Evolutionary conservation across 2,113 vertebrate species (phyloP).

Genomic region (Eurystomus gularis): DNA sequence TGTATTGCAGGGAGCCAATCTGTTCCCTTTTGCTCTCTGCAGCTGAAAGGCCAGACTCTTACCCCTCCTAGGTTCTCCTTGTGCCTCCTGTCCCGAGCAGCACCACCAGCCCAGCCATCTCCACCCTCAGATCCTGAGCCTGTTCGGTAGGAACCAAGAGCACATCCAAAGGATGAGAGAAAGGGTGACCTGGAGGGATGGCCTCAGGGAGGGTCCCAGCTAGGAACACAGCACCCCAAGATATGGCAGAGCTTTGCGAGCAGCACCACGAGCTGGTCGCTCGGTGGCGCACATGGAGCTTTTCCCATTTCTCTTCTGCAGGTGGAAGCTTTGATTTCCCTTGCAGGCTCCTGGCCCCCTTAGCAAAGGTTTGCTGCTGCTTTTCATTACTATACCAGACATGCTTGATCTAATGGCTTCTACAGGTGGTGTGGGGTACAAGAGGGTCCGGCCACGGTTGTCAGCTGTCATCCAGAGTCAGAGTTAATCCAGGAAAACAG

Average conservation of each 20-base stretch:
- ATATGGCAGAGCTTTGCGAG: neutral
- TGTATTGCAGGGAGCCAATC: neutral
- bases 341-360: neutral
- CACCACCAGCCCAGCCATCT: neutral
- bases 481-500: conserved; percentile 68
- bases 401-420: conserved; percentile 39
- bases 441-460: neutral
- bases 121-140: rapidly evolving
- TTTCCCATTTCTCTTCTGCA: conserved; percentile 24
- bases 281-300: neutral
- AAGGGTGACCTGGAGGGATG: neutral
- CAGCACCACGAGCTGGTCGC: neutral
- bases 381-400: conserved; percentile 11
- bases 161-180: neutral
- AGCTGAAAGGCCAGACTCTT: neutral
- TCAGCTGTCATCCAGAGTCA: conserved; percentile 68
- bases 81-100: neutral
- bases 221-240: rapidly evolving
- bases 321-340: conserved; percentile 34
- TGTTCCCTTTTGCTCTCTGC: neutral
- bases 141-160: neutral
- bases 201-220: neutral
- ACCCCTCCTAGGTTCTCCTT: neutral
- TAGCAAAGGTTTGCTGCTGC: neutral
- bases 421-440: conserved; percentile 39